Conservation (phyloP, 2,797 vertebrate genomes). For the Fundulus diaphanus region DNA sequence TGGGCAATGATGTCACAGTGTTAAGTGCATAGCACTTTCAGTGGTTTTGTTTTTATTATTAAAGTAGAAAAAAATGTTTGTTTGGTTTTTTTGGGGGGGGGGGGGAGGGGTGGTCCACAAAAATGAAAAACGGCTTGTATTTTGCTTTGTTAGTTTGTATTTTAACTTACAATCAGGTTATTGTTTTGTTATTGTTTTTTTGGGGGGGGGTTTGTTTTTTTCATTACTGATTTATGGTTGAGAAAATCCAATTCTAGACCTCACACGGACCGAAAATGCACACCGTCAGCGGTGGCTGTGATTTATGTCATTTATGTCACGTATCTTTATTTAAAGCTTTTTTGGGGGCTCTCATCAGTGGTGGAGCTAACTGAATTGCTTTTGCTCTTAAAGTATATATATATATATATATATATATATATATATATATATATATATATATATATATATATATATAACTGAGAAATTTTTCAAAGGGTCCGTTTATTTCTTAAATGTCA, state of each 20-base stretch:
- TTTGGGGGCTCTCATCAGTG: slow-evolving; percentile 38
- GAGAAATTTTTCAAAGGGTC: slow-evolving; percentile 29
- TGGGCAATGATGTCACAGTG: not conserved
- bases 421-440: too few relatives aligned
- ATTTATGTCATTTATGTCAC: slow-evolving; percentile 20
- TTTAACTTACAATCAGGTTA: not conserved
- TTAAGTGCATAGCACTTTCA: not conserved
- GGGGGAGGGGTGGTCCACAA: not conserved
- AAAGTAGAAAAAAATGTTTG: not conserved
- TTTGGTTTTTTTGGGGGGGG: too few relatives aligned
- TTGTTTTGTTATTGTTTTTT: not conserved
- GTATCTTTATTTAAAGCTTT: slow-evolving; percentile 37
- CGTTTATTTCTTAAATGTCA: slow-evolving; percentile 46
- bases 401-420: too few relatives aligned
- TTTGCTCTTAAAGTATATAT: slow-evolving; percentile 64
- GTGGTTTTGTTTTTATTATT: not conserved
- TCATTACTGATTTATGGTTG: slow-evolving; percentile 1
- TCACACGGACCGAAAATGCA: not conserved
- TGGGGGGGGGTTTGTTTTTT: not conserved
- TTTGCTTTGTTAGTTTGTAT: not conserved
- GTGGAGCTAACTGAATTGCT: slow-evolving; percentile 43
- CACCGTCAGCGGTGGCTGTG: slow-evolving; percentile 39
- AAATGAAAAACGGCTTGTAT: not conserved
- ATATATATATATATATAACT: too few relatives aligned
- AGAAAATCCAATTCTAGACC: not conserved